These are phyloP conservation scores for Manis crassicaudata DNA, from an alignment of 2,797 vertebrate species.

Conservation along the genomic window DNA sequence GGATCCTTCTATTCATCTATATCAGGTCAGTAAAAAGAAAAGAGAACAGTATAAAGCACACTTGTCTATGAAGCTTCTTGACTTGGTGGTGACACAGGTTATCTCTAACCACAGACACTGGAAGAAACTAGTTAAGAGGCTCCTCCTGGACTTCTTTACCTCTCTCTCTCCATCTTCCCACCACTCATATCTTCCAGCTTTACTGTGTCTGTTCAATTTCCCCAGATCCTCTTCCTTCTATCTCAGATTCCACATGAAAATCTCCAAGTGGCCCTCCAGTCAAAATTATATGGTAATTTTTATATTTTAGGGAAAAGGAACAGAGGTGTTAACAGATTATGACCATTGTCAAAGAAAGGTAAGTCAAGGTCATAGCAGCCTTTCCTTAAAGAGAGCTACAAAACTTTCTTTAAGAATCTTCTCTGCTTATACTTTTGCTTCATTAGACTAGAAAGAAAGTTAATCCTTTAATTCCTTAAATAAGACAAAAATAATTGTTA, in stretches of 20 bases:
- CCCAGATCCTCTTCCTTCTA: not conserved
- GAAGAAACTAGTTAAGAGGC: not conserved
- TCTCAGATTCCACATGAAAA: not conserved
- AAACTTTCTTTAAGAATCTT: not conserved
- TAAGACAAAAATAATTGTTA: not conserved
- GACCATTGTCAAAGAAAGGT: not conserved
- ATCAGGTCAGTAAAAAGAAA: not conserved
- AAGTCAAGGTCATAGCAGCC: not conserved
- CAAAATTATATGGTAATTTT: not conserved
- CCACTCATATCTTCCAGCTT: not conserved
- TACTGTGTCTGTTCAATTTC: not conserved
- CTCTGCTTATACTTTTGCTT: not conserved
- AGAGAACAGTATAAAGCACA: not conserved
- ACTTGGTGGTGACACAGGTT: not conserved
- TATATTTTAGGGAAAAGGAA: not conserved
- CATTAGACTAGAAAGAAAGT: not conserved
- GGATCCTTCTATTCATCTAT: not conserved
- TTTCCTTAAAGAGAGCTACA: not conserved
- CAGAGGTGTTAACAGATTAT: not conserved
- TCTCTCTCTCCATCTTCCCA: not conserved
- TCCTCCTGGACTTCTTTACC: too few species aligned
- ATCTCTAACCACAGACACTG: not conserved
- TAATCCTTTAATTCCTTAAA: not conserved
- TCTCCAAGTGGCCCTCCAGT: not conserved
- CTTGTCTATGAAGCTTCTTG: not conserved